Conservation (phyloP, 2,888 invertebrate genomes). For the Drosophila sordidula region DNA sequence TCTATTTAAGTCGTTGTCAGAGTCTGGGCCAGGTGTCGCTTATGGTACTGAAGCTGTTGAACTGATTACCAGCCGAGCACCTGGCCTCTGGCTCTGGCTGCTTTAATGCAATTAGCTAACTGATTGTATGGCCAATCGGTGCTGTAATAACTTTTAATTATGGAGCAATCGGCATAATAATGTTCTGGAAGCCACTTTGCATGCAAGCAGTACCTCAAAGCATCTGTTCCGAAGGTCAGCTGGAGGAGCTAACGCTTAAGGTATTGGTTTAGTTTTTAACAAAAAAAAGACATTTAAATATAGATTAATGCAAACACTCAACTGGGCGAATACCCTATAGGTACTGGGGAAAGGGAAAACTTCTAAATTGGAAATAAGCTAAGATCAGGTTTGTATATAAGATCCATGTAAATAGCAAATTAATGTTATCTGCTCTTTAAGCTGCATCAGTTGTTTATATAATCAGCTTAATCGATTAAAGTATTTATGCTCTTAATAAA, state of each 20-base stretch:
- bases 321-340: not conserved
- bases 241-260: conserved; percentile 7
- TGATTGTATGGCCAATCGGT: conserved; percentile 65
- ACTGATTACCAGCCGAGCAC: conserved; percentile 63
- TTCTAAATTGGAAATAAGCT: too few species aligned
- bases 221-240: conserved; percentile 39
- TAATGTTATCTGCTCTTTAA: too few species aligned
- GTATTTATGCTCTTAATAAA: not conserved
- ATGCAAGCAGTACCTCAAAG: conserved; percentile 47
- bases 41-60: conserved; percentile 44
- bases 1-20: conserved; percentile 53
- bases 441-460: too few species aligned
- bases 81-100: conserved; percentile 13
- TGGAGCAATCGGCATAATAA: conserved; percentile 63
- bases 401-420: too few species aligned
- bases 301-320: not conserved
- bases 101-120: conserved; percentile 43
- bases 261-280: conserved; percentile 4
- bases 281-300: conserved; percentile 8
- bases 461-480: not conserved
- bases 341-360: not conserved
- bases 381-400: too few species aligned
- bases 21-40: conserved; percentile 69
- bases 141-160: conserved; percentile 75
- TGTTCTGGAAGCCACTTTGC: conserved; percentile 59